A percentile compares a stretch with the other conserved stretches of the same genome.
These are phyloP conservation scores for Geotrypetes seraphini DNA, from an alignment of 2,797 vertebrate species.

Conservation along the genomic window DNA sequence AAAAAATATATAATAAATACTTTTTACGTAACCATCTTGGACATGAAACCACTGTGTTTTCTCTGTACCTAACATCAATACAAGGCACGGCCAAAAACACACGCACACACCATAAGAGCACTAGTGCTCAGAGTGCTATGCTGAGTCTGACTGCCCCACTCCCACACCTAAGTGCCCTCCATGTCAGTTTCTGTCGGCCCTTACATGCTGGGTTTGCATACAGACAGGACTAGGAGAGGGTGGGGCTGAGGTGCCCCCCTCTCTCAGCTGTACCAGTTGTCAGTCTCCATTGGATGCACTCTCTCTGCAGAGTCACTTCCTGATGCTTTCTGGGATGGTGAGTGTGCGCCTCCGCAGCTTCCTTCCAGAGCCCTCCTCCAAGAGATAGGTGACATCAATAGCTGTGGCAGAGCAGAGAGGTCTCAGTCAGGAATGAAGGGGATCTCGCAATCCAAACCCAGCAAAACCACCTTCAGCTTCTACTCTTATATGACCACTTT, in stretches of 20 bases:
- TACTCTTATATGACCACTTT: neutral
- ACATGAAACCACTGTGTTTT: slow-evolving; percentile 38
- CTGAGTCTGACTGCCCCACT: slow-evolving; percentile 7
- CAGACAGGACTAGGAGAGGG: too few species aligned
- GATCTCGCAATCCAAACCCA: neutral
- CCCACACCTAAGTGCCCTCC: slow-evolving; percentile 25
- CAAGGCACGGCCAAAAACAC: slow-evolving; percentile 41
- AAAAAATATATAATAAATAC: too few species aligned
- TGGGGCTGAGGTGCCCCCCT: slow-evolving; percentile 15
- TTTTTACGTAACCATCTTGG: slow-evolving; percentile 33
- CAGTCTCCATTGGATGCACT: slow-evolving; percentile 3
- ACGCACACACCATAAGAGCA: slow-evolving; percentile 27
- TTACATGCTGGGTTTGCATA: slow-evolving; percentile 24
- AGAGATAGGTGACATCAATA: slow-evolving; percentile 92
- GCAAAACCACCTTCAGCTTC: neutral
- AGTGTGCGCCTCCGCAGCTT: slow-evolving; percentile 81
- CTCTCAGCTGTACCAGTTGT: slow-evolving; percentile 7
- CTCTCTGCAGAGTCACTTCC: slow-evolving; percentile 63
- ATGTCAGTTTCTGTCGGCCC: slow-evolving; percentile 28
- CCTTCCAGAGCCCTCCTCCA: slow-evolving; percentile 88
- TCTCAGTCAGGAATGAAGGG: neutral
- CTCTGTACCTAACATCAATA: slow-evolving; percentile 49
- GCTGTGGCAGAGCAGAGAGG: slow-evolving; percentile 52
- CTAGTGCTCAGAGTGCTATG: slow-evolving; percentile 27
- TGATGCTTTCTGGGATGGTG: slow-evolving; percentile 74